These are phyloP conservation scores for Gallinago media DNA, from an alignment of 2,113 vertebrate species.

Conservation along the genomic window DNA sequence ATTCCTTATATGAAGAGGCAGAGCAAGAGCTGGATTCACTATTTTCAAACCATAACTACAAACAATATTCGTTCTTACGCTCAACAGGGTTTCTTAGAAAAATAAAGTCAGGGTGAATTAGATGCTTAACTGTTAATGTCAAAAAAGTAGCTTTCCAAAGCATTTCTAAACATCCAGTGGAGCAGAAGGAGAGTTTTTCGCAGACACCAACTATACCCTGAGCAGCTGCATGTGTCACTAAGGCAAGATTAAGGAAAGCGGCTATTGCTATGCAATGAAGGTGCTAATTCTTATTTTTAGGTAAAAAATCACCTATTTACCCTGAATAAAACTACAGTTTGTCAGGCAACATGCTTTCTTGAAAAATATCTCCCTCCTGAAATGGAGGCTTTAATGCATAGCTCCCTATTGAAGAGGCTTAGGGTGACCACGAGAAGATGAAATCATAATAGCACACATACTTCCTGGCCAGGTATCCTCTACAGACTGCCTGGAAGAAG, in stretches of 20 bases:
- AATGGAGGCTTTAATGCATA: neutral
- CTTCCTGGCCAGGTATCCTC: slow-evolving; percentile 96
- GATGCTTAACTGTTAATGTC: neutral
- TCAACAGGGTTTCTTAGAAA: neutral
- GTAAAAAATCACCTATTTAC: neutral
- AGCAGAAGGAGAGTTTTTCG: neutral
- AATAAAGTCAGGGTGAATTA: neutral
- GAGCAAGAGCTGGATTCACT: neutral
- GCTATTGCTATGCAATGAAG: neutral
- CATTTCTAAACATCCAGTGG: neutral
- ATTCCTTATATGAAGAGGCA: neutral
- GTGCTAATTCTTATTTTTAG: neutral
- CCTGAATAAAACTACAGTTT: neutral
- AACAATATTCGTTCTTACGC: neutral
- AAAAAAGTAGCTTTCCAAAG: neutral
- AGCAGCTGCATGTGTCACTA: neutral
- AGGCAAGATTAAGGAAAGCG: neutral
- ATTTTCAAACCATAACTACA: neutral
- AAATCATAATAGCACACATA: slow-evolving; percentile 62
- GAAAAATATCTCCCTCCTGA: neutral
- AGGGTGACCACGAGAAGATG: neutral
- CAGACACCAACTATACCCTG: neutral
- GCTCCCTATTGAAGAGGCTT: neutral
- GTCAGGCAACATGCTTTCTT: neutral
- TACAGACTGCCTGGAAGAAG: slow-evolving; percentile 96